phyloP scores from a whole-genome alignment of 2,888 invertebrate genomes.

The Epinotia ramella region DNA sequence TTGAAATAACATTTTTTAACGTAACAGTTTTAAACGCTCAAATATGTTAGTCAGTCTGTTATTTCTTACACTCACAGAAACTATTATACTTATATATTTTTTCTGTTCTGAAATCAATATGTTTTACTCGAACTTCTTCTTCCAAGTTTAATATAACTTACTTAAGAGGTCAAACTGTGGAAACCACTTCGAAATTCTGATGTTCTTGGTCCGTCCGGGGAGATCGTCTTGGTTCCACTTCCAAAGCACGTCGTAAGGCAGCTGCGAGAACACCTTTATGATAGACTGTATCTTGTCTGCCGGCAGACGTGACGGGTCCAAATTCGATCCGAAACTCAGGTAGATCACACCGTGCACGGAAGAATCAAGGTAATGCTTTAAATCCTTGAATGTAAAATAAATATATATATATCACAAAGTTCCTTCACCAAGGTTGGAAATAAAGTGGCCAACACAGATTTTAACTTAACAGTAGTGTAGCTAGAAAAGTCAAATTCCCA shows the following conservation, averaged over 20 bases:
- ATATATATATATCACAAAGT: too few species aligned
- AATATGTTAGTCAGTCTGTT: too few species aligned
- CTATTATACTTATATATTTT: too few species aligned
- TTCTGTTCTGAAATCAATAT: too few species aligned
- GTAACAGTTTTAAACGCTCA: too few species aligned
- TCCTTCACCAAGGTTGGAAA: too few species aligned
- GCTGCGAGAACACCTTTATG: conserved; percentile 63
- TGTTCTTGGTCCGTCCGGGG: conserved; percentile 60
- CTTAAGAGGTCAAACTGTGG: conserved; percentile 17
- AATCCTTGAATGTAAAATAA: conserved; percentile 57
- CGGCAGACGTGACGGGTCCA: conserved; percentile 61
- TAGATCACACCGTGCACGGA: conserved; percentile 73
- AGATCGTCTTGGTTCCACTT: conserved; percentile 65
- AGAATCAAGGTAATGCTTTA: conserved; percentile 62
- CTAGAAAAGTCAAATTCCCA: too few species aligned
- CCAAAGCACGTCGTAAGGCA: conserved; percentile 74
- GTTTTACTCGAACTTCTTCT: too few species aligned
- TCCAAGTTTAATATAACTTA: not conserved
- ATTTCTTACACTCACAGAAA: too few species aligned
- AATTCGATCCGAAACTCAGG: conserved; percentile 74
- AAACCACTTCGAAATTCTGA: conserved; percentile 47
- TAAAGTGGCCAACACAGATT: too few species aligned
- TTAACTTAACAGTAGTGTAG: too few species aligned
- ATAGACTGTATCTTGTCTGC: conserved; percentile 59
- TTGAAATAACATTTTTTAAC: too few species aligned